phyloP scores from a whole-genome alignment of 2,113 vertebrate species.

The Anoura caudifer region DNA sequence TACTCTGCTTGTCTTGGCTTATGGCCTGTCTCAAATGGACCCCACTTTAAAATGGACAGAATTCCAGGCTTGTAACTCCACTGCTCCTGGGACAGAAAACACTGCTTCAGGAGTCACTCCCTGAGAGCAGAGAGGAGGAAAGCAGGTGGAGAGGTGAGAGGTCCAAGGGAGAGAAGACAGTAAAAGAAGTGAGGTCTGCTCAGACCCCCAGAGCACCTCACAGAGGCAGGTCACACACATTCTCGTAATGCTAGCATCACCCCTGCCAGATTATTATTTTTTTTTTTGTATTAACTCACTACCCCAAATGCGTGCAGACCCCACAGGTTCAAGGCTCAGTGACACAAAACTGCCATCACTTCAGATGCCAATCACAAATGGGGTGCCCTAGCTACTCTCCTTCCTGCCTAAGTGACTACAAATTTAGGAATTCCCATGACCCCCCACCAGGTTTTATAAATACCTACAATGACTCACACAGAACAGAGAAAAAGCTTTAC shows the following conservation, averaged over 20 bases:
- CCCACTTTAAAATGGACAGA: too few species aligned
- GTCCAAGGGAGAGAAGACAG: not conserved
- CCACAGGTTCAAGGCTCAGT: too few species aligned
- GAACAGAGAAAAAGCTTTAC: not conserved
- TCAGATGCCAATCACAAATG: not conserved
- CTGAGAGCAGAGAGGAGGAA: too few species aligned
- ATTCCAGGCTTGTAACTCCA: too few species aligned
- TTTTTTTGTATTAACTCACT: not conserved
- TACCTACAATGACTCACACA: not conserved
- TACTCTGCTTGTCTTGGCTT: too few species aligned
- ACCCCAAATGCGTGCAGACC: not conserved
- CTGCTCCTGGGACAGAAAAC: too few species aligned
- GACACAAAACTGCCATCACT: not conserved
- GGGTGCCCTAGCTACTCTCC: not conserved
- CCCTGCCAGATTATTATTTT: not conserved
- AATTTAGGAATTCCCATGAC: not conserved
- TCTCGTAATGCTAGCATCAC: not conserved
- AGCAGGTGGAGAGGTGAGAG: not conserved
- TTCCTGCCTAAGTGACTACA: not conserved
- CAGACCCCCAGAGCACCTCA: not conserved
- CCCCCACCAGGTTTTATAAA: not conserved
- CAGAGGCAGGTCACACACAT: not conserved
- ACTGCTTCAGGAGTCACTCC: too few species aligned
- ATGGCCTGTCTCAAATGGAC: too few species aligned
- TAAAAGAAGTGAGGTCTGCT: not conserved